These are phyloP conservation scores for Nemurella pictetii DNA, from an alignment of 2,888 invertebrate genomes.

Conservation along the genomic window DNA sequence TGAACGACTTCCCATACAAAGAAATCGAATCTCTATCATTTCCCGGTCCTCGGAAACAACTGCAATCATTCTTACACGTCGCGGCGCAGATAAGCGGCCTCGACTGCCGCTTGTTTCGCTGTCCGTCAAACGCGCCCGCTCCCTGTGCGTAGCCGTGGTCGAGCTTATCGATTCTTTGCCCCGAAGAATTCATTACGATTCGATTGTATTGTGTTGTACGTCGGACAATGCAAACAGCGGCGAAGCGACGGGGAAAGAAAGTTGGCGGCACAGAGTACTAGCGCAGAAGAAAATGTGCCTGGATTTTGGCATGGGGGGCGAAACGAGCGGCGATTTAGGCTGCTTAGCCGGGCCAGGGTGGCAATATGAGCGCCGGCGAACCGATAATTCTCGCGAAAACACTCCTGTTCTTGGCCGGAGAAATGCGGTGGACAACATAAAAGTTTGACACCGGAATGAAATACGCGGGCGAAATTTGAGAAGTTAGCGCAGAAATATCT, in stretches of 20 bases:
- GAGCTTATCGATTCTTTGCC: too few species aligned
- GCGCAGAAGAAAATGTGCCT: too few species aligned
- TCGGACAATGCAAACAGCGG: too few species aligned
- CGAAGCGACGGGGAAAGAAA: not conserved
- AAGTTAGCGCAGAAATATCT: not conserved
- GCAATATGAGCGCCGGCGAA: not conserved
- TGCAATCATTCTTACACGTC: conserved; percentile 3
- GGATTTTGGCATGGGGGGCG: too few species aligned
- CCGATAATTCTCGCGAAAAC: not conserved
- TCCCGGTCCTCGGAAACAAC: conserved; percentile 2
- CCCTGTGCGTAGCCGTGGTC: too few species aligned
- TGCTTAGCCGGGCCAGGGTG: not conserved
- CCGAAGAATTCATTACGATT: too few species aligned
- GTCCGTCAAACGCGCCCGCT: too few species aligned
- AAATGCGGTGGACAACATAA: not conserved
- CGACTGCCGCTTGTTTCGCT: too few species aligned
- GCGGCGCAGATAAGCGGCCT: too few species aligned
- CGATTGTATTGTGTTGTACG: too few species aligned
- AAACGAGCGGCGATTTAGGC: too few species aligned
- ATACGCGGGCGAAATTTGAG: not conserved
- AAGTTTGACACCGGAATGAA: not conserved
- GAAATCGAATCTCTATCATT: conserved; percentile 26
- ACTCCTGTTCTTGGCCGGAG: not conserved
- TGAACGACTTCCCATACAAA: conserved; percentile 33
- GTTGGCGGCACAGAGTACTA: too few species aligned